Evolutionary conservation across 2,888 invertebrate genomes (phyloP).

Genomic region (Trichogramma dendrolimi): DNA sequence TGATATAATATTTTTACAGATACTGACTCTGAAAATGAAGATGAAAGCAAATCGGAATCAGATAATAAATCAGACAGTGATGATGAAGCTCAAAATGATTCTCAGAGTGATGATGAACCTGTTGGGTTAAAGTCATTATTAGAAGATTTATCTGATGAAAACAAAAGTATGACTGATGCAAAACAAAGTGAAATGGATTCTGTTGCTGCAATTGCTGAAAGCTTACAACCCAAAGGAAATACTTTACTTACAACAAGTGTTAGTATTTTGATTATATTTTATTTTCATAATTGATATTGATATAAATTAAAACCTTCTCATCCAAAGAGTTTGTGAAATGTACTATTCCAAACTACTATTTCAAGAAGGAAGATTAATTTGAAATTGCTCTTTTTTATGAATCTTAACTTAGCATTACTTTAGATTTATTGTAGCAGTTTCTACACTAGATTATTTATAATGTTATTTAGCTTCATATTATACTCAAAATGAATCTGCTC

Average conservation of each 20-base stretch:
- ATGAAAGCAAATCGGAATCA: constrained; percentile 42
- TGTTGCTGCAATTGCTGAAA: constrained; percentile 89
- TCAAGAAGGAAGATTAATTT: constrained; percentile 45
- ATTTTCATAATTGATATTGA: constrained; percentile 22
- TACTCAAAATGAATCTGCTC: constrained; percentile 2
- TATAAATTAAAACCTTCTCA: constrained; percentile 36
- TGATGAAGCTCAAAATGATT: constrained; percentile 45
- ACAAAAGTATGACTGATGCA: constrained; percentile 30
- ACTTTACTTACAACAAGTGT: constrained; percentile 90
- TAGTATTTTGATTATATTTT: constrained; percentile 39
- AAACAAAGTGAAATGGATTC: constrained; percentile 78
- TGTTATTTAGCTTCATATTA: neutral
- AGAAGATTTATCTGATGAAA: constrained; percentile 52
- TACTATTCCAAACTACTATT: constrained; percentile 40
- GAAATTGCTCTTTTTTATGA: constrained; percentile 15
- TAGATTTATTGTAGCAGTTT: constrained; percentile 1
- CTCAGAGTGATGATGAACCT: constrained; percentile 51
- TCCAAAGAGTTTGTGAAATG: constrained; percentile 41
- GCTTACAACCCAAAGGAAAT: constrained; percentile 96
- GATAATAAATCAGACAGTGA: constrained; percentile 45
- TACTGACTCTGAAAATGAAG: constrained; percentile 42
- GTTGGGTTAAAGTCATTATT: constrained; percentile 60
- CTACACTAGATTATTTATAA: neutral
- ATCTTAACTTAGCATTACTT: constrained; percentile 14
- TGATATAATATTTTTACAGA: constrained; percentile 28